Conservation (phyloP, 2,888 invertebrate species). For the Saturnia pavonia region DNA sequence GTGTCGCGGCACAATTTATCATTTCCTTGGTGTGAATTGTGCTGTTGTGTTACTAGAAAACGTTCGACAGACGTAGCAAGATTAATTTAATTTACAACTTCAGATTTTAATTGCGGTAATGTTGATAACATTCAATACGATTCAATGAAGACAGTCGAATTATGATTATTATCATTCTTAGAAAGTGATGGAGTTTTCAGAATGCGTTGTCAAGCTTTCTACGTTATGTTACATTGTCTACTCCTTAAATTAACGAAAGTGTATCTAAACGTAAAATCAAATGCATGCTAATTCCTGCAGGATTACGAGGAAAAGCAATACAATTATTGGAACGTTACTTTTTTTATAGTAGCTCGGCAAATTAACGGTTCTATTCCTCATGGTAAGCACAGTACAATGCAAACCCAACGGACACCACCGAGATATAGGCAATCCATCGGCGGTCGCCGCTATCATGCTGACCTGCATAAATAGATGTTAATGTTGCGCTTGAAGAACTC, state of each 20-base stretch:
- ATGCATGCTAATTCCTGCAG: background rate
- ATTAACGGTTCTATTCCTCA: too few relatives aligned
- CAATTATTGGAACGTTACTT: background rate
- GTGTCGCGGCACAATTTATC: slow-evolving; percentile 1
- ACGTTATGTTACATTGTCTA: slow-evolving; percentile 10
- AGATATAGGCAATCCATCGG: too few relatives aligned
- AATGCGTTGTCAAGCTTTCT: slow-evolving; percentile 17
- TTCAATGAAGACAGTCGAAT: slow-evolving; percentile 26
- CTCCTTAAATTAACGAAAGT: background rate
- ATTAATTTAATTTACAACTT: slow-evolving; percentile 56
- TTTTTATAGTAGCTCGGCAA: too few relatives aligned
- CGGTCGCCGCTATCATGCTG: too few relatives aligned
- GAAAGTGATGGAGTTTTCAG: slow-evolving; percentile 30
- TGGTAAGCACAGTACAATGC: too few relatives aligned
- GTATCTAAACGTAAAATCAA: background rate
- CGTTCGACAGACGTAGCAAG: slow-evolving; percentile 46
- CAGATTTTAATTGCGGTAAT: slow-evolving; percentile 29
- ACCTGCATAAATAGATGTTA: too few relatives aligned
- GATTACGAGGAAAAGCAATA: background rate
- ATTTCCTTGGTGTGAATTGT: background rate
- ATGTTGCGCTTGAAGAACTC: too few relatives aligned
- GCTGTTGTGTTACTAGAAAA: slow-evolving; percentile 31
- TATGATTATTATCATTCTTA: slow-evolving; percentile 34
- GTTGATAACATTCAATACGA: slow-evolving; percentile 28
- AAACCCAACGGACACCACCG: too few relatives aligned